These are phyloP conservation scores for Symphodus melops DNA, from an alignment of 2,113 vertebrate genomes.

Conservation along the genomic window DNA sequence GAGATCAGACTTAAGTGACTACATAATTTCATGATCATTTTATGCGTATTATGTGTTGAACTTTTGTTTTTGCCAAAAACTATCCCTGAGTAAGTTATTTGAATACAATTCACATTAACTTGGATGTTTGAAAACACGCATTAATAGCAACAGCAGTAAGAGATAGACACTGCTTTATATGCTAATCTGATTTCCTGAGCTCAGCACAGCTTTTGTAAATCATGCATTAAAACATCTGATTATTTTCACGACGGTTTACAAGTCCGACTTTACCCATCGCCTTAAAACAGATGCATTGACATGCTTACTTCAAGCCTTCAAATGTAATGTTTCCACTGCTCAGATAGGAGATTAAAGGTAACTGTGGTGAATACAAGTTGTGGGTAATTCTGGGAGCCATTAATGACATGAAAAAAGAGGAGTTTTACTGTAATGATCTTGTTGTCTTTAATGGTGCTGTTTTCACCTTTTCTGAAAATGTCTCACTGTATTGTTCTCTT, in stretches of 20 bases:
- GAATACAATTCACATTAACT: constrained; percentile 6
- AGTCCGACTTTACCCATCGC: constrained; percentile 25
- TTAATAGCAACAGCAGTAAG: background rate
- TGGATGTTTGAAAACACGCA: background rate
- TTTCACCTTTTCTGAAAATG: background rate
- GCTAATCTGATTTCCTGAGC: constrained; percentile 9
- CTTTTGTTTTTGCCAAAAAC: constrained; percentile 12
- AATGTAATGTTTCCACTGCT: too few relatives aligned
- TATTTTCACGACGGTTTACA: constrained; percentile 25
- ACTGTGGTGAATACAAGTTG: constrained; percentile 7
- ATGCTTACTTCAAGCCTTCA: too few relatives aligned
- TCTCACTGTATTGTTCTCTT: background rate
- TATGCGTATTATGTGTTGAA: constrained; percentile 1
- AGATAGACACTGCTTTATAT: constrained; percentile 21
- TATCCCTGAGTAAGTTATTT: constrained; percentile 13
- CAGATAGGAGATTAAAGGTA: constrained; percentile 41
- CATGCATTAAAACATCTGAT: constrained; percentile 44
- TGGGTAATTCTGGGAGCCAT: constrained; percentile 1
- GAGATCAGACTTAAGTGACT: background rate
- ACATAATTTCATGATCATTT: background rate
- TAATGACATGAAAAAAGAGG: constrained; percentile 16
- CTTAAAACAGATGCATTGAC: constrained; percentile 17
- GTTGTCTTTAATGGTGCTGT: background rate
- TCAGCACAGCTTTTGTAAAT: constrained; percentile 27
- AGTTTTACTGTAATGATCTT: background rate